These are phyloP conservation scores for Strix aluco DNA, from an alignment of 2,113 vertebrate species.

Conservation along the genomic window DNA sequence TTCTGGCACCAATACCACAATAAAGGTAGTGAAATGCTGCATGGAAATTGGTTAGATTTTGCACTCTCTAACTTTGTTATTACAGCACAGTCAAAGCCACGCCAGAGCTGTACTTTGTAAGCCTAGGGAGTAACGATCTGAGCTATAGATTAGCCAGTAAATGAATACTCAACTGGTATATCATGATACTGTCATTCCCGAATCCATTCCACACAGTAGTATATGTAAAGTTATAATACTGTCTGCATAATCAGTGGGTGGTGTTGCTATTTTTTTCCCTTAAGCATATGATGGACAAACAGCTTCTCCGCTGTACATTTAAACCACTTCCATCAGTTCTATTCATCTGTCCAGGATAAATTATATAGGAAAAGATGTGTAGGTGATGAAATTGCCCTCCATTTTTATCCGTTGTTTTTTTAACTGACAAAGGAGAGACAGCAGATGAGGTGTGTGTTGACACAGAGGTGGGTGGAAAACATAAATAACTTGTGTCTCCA, in stretches of 20 bases:
- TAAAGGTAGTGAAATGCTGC: neutral
- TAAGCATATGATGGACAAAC: constrained; percentile 29
- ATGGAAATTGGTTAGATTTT: neutral
- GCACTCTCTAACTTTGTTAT: neutral
- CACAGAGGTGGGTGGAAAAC: constrained; percentile 16
- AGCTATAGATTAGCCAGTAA: constrained; percentile 21
- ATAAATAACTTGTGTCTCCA: constrained; percentile 1
- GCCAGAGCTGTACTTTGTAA: constrained; percentile 3
- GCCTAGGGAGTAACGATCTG: neutral
- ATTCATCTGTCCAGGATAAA: constrained; percentile 14
- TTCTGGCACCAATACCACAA: neutral
- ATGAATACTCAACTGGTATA: neutral
- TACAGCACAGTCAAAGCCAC: neutral
- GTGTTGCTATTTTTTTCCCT: constrained; percentile 34
- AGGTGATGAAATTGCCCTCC: constrained; percentile 38
- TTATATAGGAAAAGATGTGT: constrained; percentile 36
- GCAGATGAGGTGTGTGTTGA: neutral
- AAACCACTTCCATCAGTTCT: neutral
- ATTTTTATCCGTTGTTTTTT: neutral
- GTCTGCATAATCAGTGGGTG: constrained; percentile 30
- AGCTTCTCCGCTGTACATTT: constrained; percentile 28
- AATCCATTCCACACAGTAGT: neutral
- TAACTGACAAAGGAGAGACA: constrained; percentile 4
- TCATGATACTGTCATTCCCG: neutral
- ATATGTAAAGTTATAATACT: constrained; percentile 7